Evolutionary conservation across 2,113 vertebrate species (phyloP), one percentile per base, ranked within the genome.

Genomic region (Hymenochirus boettgeri): DNA sequence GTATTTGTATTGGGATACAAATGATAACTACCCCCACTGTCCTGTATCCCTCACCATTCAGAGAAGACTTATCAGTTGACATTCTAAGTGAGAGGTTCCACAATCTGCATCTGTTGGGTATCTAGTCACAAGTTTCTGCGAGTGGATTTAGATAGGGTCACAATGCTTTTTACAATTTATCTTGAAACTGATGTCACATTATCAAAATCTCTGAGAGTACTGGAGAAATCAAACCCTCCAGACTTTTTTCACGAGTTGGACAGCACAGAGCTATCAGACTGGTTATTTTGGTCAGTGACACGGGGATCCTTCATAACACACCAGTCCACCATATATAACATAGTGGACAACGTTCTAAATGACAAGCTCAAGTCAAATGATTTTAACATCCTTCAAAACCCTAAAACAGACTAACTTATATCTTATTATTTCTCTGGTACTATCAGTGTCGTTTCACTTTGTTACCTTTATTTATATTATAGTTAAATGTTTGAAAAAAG

Each of bases 121-220:
- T 27, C 61, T 89, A 75, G 79, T 91, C 66, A 86, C 89, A 7
- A 84, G 82, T 91, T 42, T 88, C 89, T 25, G 86, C 88, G 0
- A 3, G 87, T 88, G 78, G 90, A 92, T 1, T 78, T 83, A 0
- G 90, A 92, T 19, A 84, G 25, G 90, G 90, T 21, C 87, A 91
- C 78, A 92, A 91, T 1, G 88, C 89, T 42, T 92, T 89, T 86
- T 92, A 56, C 88, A 86, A 48, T 92, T 90, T 17, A 82, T 18
- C 17, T 88, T 61, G 84, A 87, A 61, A 75, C 89, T 6, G 86
- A 92, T 72, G 74, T 87, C 27, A 86, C 85, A 62, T 88, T 92
- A 59, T 92, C 91, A 72, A 72, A 0, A 84, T 93, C 26, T 88
- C 85, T 53, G 78, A 86, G 46, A 85, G 90, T 76, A 91, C 72